These are phyloP conservation scores for Fistularia commersonii DNA, from an alignment of 2,797 vertebrate genomes.

Conservation along the genomic window DNA sequence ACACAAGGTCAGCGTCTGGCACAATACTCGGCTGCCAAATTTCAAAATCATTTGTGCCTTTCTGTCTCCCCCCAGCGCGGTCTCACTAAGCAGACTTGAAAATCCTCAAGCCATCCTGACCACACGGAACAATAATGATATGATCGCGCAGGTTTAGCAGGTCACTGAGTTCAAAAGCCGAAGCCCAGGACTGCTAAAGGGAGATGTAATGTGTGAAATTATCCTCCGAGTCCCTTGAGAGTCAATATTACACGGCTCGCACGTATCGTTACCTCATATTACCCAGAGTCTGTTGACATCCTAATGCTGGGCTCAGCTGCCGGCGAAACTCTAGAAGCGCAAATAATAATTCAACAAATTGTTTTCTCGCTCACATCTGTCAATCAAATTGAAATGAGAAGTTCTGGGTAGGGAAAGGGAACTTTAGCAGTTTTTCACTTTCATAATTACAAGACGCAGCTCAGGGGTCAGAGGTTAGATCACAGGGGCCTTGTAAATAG, in stretches of 20 bases:
- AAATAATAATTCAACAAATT: too few relatives aligned
- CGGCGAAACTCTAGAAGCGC: too few relatives aligned
- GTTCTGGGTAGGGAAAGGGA: neutral
- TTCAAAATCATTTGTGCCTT: conserved; percentile 3
- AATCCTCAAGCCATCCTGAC: neutral
- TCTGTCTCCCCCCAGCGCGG: neutral
- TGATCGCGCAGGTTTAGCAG: conserved; percentile 4
- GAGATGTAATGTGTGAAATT: conserved; percentile 30
- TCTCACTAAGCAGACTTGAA: neutral
- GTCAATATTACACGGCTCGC: conserved; percentile 9
- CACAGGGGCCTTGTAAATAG: conserved; percentile 63
- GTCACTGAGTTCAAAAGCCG: conserved; percentile 52
- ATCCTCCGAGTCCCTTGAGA: conserved; percentile 21
- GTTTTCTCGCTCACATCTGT: neutral
- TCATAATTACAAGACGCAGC: conserved; percentile 42
- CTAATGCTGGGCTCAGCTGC: too few relatives aligned
- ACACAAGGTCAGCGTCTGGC: conserved; percentile 21
- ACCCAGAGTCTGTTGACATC: too few relatives aligned
- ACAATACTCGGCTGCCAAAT: conserved; percentile 4
- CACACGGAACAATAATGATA: conserved; percentile 23
- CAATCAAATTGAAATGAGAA: neutral
- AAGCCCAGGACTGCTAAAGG: conserved; percentile 27
- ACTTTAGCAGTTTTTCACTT: conserved; percentile 2
- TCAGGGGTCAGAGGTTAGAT: conserved; percentile 67
- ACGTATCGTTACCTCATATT: too few relatives aligned